A percentile compares a stretch with the other conserved stretches of the same genome.
These are phyloP conservation scores for Peribatodes rhomboidaria DNA, from an alignment of 2,888 invertebrate genomes.

Conservation along the genomic window DNA sequence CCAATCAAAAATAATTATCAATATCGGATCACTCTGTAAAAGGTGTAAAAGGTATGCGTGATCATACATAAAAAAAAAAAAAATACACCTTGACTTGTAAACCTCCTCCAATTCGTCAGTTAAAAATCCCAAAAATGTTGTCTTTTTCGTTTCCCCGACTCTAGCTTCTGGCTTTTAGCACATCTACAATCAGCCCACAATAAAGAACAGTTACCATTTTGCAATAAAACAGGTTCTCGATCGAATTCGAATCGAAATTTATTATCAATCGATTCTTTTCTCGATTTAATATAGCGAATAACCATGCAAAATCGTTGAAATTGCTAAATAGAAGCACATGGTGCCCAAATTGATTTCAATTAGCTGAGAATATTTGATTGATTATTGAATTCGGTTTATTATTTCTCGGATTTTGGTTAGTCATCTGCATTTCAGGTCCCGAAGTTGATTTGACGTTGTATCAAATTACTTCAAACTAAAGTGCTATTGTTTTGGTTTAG, in stretches of 20 bases:
- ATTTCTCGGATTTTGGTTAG: slow-evolving; percentile 48
- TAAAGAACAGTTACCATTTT: slow-evolving; percentile 32
- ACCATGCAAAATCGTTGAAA: slow-evolving; percentile 40
- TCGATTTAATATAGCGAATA: slow-evolving; percentile 17
- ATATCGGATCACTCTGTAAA: too few species aligned
- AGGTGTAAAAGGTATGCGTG: too few species aligned
- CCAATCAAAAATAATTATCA: too few species aligned
- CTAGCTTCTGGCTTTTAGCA: not conserved
- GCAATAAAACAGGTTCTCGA: slow-evolving; percentile 40
- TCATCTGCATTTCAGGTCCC: slow-evolving; percentile 44
- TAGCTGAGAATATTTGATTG: slow-evolving; percentile 43
- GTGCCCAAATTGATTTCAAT: slow-evolving; percentile 38
- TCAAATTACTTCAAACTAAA: not conserved
- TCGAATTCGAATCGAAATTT: slow-evolving; percentile 35
- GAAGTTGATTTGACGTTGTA: not conserved
- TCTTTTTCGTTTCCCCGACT: not conserved
- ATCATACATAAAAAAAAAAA: too few species aligned
- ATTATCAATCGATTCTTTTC: slow-evolving; percentile 8
- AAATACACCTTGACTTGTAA: too few species aligned
- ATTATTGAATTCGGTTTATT: slow-evolving; percentile 48
- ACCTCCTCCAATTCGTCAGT: too few species aligned
- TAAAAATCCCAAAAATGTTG: too few species aligned
- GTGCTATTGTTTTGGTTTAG: not conserved
- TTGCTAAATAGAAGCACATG: slow-evolving; percentile 39
- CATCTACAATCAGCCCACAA: not conserved